phyloP scores from a whole-genome alignment of 2,888 invertebrate genomes.

The Xiphydria camelus region DNA sequence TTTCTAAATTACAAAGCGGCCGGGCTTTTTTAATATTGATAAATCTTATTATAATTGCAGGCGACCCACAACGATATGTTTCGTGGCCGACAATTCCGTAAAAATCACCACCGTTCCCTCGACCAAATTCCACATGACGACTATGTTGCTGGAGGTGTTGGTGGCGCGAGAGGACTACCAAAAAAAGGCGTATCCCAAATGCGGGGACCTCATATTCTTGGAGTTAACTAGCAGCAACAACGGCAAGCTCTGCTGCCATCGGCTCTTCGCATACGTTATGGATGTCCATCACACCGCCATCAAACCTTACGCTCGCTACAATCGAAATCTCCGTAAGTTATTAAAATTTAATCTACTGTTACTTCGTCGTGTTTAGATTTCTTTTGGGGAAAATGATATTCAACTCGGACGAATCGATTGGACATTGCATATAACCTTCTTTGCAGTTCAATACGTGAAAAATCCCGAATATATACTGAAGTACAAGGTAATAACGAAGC shows the following conservation, averaged over 20 bases:
- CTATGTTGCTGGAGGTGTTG: slow-evolving; percentile 38
- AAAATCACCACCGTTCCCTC: slow-evolving; percentile 9
- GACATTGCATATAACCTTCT: too few relatives aligned
- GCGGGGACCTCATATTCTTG: slow-evolving; percentile 46
- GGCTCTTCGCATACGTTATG: slow-evolving; percentile 43
- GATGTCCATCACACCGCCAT: slow-evolving; percentile 25
- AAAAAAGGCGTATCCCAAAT: slow-evolving; percentile 31
- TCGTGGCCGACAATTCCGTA: slow-evolving; percentile 35
- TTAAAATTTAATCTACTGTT: too few relatives aligned
- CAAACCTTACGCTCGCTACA: slow-evolving; percentile 32
- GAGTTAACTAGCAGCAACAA: slow-evolving; percentile 30
- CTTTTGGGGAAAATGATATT: too few relatives aligned
- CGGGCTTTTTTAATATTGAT: too few relatives aligned
- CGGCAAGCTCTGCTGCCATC: slow-evolving; percentile 19
- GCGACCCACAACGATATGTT: slow-evolving; percentile 29
- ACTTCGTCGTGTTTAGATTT: too few relatives aligned
- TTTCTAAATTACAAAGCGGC: too few relatives aligned
- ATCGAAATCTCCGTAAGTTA: slow-evolving; percentile 33
- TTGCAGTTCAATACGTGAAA: slow-evolving; percentile 27
- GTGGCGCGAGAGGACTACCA: slow-evolving; percentile 30
- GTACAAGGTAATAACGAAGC: slow-evolving; percentile 41
- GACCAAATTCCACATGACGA: slow-evolving; percentile 26
- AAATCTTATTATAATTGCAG: slow-evolving; percentile 5
- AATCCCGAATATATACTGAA: slow-evolving; percentile 39
- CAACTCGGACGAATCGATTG: too few relatives aligned